phyloP scores from a whole-genome alignment of 2,797 vertebrate species.

The Lerista edwardsae region DNA sequence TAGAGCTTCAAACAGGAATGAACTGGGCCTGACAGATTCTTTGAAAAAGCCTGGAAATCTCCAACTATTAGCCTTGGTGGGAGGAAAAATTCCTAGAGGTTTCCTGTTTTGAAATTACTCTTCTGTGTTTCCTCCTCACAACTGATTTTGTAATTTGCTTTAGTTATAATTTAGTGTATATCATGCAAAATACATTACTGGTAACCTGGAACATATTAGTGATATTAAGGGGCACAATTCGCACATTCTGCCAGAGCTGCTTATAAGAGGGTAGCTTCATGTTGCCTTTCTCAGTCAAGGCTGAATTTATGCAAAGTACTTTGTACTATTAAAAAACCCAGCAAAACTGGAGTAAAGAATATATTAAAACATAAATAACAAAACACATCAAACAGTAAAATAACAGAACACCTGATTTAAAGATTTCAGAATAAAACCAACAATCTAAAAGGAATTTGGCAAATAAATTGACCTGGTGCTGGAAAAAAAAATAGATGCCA shows the following conservation, averaged over 20 bases:
- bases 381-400: too few relatives aligned
- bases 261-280: not conserved
- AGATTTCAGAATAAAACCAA: too few relatives aligned
- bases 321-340: not conserved
- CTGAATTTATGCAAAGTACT: not conserved
- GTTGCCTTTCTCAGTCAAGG: constrained; percentile 16
- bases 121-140: constrained; percentile 1
- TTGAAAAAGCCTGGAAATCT: constrained; percentile 20
- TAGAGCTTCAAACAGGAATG: not conserved
- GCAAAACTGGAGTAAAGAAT: not conserved
- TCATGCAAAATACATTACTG: constrained; percentile 15
- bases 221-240: constrained; percentile 25
- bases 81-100: not conserved
- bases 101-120: constrained; percentile 25
- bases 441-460: too few relatives aligned
- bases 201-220: constrained; percentile 6
- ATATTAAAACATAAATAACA: too few relatives aligned
- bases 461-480: too few relatives aligned
- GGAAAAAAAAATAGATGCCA: too few relatives aligned
- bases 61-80: rapidly evolving
- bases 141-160: not conserved
- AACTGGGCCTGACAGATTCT: not conserved
- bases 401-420: too few relatives aligned
- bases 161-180: not conserved
- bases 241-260: constrained; percentile 32